These are phyloP conservation scores for Ophioderma brevispina DNA, from an alignment of 35 echinoderm and acorn worm genomes.

Conservation along the genomic window DNA sequence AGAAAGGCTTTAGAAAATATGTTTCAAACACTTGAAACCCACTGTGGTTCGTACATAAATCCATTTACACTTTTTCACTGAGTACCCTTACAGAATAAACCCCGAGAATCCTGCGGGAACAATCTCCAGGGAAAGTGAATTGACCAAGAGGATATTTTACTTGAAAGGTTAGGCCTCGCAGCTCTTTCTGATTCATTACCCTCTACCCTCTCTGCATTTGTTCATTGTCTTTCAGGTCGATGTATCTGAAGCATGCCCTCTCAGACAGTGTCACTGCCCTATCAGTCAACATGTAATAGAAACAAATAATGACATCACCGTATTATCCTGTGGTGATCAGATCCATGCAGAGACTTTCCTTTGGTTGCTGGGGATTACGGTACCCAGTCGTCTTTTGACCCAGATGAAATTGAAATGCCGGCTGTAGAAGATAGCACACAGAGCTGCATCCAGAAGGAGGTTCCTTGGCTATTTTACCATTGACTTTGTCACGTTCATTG, in stretches of 20 bases:
- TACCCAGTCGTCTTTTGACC: slow-evolving; percentile 94
- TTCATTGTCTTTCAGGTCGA: slow-evolving; percentile 56
- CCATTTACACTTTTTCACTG: no score
- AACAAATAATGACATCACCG: slow-evolving; percentile 58
- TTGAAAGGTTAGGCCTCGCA: no score
- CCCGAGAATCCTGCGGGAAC: no score
- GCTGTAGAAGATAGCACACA: slow-evolving; percentile 79
- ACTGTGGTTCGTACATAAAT: no score
- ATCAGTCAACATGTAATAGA: slow-evolving; percentile 90
- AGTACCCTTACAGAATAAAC: no score
- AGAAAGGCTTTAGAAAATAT: no score
- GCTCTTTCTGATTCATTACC: no score
- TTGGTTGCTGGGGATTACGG: slow-evolving; percentile 89
- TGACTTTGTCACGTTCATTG: slow-evolving; percentile 97
- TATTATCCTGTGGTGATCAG: slow-evolving; percentile 91
- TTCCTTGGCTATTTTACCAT: slow-evolving; percentile 88
- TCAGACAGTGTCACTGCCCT: slow-evolving; percentile 92
- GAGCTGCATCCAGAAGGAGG: slow-evolving; percentile 77
- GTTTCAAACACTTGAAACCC: no score
- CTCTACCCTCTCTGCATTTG: background rate
- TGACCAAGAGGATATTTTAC: no score
- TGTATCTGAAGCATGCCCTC: slow-evolving; percentile 94
- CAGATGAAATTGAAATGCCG: slow-evolving; percentile 60
- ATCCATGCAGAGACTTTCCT: slow-evolving; percentile 90
- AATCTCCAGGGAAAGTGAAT: no score